Conservation (phyloP, 2,113 vertebrate genomes). For the Brachypodius melanocephalos region DNA sequence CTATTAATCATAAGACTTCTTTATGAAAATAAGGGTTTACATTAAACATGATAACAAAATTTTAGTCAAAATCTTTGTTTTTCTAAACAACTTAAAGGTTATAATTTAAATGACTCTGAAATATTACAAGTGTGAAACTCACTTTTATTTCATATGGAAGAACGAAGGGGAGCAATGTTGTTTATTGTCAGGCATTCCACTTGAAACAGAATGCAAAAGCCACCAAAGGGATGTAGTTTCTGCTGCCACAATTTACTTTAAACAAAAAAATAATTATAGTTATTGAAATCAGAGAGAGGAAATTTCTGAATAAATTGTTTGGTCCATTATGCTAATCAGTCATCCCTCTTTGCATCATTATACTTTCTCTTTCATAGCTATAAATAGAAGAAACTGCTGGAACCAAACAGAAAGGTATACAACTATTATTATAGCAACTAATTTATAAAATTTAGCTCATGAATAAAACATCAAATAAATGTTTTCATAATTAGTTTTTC, state of each 20-base stretch:
- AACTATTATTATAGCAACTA: not conserved
- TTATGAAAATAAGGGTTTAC: not conserved
- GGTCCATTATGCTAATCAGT: constrained; percentile 13
- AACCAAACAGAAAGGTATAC: not conserved
- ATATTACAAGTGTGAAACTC: not conserved
- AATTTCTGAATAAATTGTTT: constrained; percentile 1
- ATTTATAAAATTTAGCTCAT: constrained; percentile 13
- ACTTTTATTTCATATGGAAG: not conserved
- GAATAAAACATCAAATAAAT: constrained; percentile 47
- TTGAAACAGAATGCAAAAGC: not conserved
- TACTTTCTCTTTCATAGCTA: not conserved
- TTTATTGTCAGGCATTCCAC: not conserved
- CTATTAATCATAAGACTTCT: not conserved
- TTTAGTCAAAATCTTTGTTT: not conserved
- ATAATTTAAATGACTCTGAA: not conserved
- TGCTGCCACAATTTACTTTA: not conserved
- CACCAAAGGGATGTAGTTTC: not conserved
- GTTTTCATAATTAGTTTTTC: constrained; percentile 13
- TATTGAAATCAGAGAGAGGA: not conserved
- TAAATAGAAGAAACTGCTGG: constrained; percentile 3
- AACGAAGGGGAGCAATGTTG: not conserved
- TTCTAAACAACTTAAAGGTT: not conserved
- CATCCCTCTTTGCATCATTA: not conserved
- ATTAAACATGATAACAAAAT: not conserved
- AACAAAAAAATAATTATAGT: not conserved